These are phyloP conservation scores for Trilocha varians DNA, from an alignment of 2,888 invertebrate species.

Conservation along the genomic window DNA sequence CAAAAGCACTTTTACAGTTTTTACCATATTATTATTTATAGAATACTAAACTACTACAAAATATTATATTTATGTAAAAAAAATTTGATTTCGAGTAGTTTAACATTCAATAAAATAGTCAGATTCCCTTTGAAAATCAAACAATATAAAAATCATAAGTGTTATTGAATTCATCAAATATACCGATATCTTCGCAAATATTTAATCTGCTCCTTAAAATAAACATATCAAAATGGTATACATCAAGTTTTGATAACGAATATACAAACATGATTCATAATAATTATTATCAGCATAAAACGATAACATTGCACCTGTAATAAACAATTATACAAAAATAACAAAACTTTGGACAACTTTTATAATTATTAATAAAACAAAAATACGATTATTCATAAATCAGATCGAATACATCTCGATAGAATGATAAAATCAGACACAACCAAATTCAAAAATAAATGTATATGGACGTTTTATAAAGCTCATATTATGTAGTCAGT, in stretches of 20 bases:
- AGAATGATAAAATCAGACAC: neutral
- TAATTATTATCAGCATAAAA: neutral
- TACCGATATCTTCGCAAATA: no score
- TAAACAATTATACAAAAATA: conserved; percentile 1
- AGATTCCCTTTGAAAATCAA: no score
- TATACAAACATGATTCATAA: neutral
- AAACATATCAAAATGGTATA: neutral
- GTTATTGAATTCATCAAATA: no score
- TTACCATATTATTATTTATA: no score
- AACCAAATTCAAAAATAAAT: neutral
- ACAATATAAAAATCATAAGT: no score
- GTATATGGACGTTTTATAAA: conserved; percentile 34
- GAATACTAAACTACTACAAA: no score
- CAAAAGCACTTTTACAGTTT: neutral
- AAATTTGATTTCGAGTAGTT: no score
- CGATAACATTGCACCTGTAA: neutral
- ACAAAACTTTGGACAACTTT: neutral
- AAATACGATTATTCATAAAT: no score
- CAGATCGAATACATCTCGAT: neutral
- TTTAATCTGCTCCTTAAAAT: neutral
- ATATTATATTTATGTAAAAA: no score
- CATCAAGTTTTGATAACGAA: neutral
- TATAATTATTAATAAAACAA: neutral
- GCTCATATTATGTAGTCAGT: conserved; percentile 52
- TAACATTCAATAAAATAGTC: no score